phyloP scores from a whole-genome alignment of 2,797 vertebrate species.

The Enteromius thamalakanensis region DNA sequence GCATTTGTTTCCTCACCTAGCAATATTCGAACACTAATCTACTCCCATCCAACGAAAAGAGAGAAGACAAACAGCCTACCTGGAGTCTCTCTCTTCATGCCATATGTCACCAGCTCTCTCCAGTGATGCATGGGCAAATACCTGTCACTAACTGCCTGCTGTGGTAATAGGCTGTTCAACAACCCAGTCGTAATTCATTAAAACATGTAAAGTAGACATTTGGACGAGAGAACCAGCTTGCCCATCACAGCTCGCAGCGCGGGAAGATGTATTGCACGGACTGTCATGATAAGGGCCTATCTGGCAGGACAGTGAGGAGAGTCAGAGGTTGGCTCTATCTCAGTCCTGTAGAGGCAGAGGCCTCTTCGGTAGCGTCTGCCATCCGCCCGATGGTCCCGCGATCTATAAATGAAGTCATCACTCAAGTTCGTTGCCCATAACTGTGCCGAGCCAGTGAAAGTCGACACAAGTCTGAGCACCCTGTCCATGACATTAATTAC shows the following conservation, averaged over 20 bases:
- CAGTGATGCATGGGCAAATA: conserved; percentile 52
- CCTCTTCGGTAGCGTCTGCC: conserved; percentile 57
- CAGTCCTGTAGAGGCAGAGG: conserved; percentile 64
- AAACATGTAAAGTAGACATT: conserved; percentile 61
- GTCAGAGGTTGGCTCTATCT: conserved; percentile 73
- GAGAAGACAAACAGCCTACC: conserved; percentile 31
- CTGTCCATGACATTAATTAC: conserved; percentile 55
- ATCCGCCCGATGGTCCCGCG: conserved; percentile 38
- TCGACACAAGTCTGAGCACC: conserved; percentile 35
- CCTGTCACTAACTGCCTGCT: conserved; percentile 50
- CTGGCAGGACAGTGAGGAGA: conserved; percentile 66
- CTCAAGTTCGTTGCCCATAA: conserved; percentile 54
- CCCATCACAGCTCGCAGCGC: conserved; percentile 60
- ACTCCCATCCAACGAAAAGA: conserved; percentile 10
- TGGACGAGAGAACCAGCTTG: conserved; percentile 43
- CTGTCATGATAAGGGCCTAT: conserved; percentile 73
- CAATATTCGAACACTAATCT: conserved; percentile 8
- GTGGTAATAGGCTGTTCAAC: conserved; percentile 47
- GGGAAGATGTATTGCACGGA: conserved; percentile 67
- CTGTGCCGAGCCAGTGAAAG: conserved; percentile 53
- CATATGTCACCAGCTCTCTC: conserved; percentile 52
- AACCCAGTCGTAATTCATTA: conserved; percentile 54
- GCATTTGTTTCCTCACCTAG: background rate
- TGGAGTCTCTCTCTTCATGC: conserved; percentile 41
- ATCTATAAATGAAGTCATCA: conserved; percentile 64